Conservation (phyloP, 2,888 invertebrate genomes). For the Thymelicus lineola region DNA sequence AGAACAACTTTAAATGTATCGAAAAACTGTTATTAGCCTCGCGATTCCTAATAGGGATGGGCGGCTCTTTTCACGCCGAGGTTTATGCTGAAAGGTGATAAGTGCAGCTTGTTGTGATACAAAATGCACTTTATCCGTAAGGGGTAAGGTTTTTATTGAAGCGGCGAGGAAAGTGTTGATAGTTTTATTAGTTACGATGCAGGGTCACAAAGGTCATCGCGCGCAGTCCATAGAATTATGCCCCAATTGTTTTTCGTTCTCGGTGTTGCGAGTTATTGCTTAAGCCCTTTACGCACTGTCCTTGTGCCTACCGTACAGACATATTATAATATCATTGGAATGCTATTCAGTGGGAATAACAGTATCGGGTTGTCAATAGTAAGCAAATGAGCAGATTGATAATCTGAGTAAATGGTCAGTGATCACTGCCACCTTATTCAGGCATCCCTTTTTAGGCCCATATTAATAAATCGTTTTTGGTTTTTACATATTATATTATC, state of each 20-base stretch:
- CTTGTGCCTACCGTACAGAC: neutral
- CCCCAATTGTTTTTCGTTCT: conserved; percentile 75
- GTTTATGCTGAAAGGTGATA: neutral
- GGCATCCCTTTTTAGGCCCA: no score
- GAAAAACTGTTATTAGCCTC: conserved; percentile 37
- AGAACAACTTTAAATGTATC: conserved; percentile 37
- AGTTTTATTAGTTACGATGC: conserved; percentile 37
- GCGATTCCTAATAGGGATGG: conserved; percentile 63
- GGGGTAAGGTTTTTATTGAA: conserved; percentile 18
- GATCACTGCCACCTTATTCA: no score
- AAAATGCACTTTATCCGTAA: conserved; percentile 18
- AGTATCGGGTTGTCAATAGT: no score
- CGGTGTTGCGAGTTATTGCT: conserved; percentile 49
- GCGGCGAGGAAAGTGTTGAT: conserved; percentile 19
- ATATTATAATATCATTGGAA: no score
- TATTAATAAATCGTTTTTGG: no score
- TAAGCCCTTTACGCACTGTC: conserved; percentile 24
- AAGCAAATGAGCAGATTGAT: no score
- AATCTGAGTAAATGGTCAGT: no score
- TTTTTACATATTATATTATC: no score
- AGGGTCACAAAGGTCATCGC: conserved; percentile 54
- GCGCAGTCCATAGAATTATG: conserved; percentile 70
- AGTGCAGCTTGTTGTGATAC: neutral
- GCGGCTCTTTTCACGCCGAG: conserved; percentile 43
- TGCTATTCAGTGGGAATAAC: no score